Percentiles rank a stretch among this genome's conserved stretches.
These are phyloP conservation scores for Typhlichthys subterraneus DNA, from an alignment of 2,797 vertebrate genomes.

Conservation along the genomic window DNA sequence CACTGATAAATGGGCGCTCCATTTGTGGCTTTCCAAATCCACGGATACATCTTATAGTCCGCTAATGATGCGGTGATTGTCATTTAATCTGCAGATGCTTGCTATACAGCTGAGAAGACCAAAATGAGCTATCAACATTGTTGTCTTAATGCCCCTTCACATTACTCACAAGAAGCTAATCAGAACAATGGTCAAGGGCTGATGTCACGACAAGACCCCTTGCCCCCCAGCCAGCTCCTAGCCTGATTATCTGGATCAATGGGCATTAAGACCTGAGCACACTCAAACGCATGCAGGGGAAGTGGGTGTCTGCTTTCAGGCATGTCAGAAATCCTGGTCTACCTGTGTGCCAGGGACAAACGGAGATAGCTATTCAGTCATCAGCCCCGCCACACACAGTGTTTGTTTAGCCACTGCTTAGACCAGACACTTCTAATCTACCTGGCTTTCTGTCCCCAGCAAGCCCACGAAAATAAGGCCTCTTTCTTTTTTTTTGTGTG, in stretches of 20 bases:
- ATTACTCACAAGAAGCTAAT: constrained; percentile 68
- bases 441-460: constrained; percentile 33
- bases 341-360: constrained; percentile 65
- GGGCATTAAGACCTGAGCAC: constrained; percentile 66
- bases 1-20: constrained; percentile 34
- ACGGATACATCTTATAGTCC: constrained; percentile 41
- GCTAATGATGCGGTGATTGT: constrained; percentile 59
- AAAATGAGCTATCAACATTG: constrained; percentile 63
- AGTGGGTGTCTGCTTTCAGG: constrained; percentile 55
- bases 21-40: constrained; percentile 45
- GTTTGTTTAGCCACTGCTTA: constrained; percentile 69
- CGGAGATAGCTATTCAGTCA: constrained; percentile 54
- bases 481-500: background rate
- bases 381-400: constrained; percentile 62
- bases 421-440: constrained; percentile 63
- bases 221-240: constrained; percentile 60
- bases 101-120: constrained; percentile 51
- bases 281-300: constrained; percentile 61
- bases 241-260: constrained; percentile 76
- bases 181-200: constrained; percentile 42
- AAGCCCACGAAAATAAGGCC: constrained; percentile 34
- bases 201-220: constrained; percentile 60
- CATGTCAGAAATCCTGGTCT: constrained; percentile 61
- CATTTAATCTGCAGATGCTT: constrained; percentile 49
- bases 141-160: constrained; percentile 72